Percentiles rank a stretch among this genome's conserved stretches.
phyloP scores from a whole-genome alignment of 1,140 invertebrate species.

The Drosophila seguyi region DNA sequence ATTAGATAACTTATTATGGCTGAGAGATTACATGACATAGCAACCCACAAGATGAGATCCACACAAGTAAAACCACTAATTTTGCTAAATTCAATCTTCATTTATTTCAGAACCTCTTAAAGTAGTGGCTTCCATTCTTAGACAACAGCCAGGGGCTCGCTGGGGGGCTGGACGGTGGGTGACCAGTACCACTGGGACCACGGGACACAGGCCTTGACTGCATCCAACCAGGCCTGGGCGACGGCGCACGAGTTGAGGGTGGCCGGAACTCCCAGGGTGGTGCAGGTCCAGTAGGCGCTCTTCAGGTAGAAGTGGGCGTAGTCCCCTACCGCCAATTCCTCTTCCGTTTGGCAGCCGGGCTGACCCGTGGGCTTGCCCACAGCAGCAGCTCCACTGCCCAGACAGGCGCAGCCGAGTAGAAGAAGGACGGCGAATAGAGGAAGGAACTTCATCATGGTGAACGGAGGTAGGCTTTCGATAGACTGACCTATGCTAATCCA shows the following conservation, averaged over 20 bases:
- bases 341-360: conserved; percentile 68
- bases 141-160: conserved; percentile 38
- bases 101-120: conserved; percentile 3
- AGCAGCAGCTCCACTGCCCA: conserved; percentile 20
- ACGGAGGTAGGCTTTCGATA: conserved; percentile 4
- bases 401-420: conserved; percentile 26
- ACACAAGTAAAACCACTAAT: neutral
- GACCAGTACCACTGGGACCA: conserved; percentile 60
- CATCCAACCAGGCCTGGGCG: conserved; percentile 37
- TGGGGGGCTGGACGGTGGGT: conserved; percentile 62
- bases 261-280: conserved; percentile 37
- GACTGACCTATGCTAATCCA: conserved; percentile 64
- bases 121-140: neutral
- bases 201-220: conserved; percentile 52
- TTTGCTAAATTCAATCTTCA: neutral
- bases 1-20: neutral
- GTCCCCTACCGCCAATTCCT: conserved; percentile 38
- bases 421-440: conserved; percentile 36
- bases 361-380: conserved; percentile 59
- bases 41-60: neutral
- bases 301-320: conserved; percentile 64
- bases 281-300: conserved; percentile 62
- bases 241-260: conserved; percentile 29
- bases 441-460: conserved; percentile 61
- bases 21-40: neutral